phyloP scores from a whole-genome alignment of 1,140 invertebrate genomes.

The Pseudoatta argentina region DNA sequence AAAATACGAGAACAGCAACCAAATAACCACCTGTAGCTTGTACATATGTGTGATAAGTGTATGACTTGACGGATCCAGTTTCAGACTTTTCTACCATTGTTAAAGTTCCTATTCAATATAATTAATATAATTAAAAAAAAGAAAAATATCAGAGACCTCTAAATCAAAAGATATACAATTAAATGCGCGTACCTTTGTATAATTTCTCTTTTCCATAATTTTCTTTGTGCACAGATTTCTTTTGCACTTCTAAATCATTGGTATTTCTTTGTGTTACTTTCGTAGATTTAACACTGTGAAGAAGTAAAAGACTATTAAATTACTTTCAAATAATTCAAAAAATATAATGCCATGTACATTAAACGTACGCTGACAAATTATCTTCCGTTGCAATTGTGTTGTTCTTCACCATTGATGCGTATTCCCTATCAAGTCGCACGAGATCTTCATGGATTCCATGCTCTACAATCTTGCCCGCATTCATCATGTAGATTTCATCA shows the following conservation, averaged over 20 bases:
- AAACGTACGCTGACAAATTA: slow-evolving; percentile 8
- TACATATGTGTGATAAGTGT: slow-evolving; percentile 87
- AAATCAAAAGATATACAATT: neutral
- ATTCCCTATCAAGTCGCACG: slow-evolving; percentile 88
- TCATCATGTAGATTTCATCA: slow-evolving; percentile 88
- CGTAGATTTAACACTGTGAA: slow-evolving; percentile 1
- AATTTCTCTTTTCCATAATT: slow-evolving; percentile 26
- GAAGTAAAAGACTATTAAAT: neutral
- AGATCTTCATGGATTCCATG: slow-evolving; percentile 90
- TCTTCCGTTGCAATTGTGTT: slow-evolving; percentile 34
- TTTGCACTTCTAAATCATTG: neutral
- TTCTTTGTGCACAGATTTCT: neutral
- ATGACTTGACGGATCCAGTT: slow-evolving; percentile 84
- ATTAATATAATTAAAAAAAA: slow-evolving; percentile 6
- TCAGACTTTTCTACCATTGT: slow-evolving; percentile 85
- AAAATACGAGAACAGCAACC: slow-evolving; percentile 85
- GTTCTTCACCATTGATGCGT: slow-evolving; percentile 84
- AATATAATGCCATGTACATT: neutral
- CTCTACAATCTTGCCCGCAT: slow-evolving; percentile 89
- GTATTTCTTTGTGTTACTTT: neutral
- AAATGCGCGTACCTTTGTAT: slow-evolving; percentile 30
- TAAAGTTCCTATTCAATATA: slow-evolving; percentile 65
- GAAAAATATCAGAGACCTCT: neutral
- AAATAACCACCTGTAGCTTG: slow-evolving; percentile 88
- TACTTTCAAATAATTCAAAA: neutral